A percentile compares a stretch with the other conserved stretches of the same genome.
Conservation (phyloP, 2,888 invertebrate genomes). For the Apotomis capreana region DNA sequence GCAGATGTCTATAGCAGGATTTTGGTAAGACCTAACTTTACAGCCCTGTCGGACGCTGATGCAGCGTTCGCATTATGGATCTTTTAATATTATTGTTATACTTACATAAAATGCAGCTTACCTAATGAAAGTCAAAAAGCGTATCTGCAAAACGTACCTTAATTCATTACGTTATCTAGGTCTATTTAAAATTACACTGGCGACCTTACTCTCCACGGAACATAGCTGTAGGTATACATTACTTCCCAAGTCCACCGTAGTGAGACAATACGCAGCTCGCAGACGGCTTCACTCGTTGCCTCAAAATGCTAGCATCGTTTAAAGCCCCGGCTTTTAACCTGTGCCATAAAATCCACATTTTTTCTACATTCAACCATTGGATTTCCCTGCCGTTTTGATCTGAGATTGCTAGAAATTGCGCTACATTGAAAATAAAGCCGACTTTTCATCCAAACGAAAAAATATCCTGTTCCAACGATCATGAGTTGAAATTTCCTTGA, state of each 20-base stretch:
- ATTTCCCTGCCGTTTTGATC: constrained; percentile 60
- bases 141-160: too few relatives aligned
- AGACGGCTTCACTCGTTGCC: constrained; percentile 13
- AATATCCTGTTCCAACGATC: background rate
- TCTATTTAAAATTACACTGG: too few relatives aligned
- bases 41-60: too few relatives aligned
- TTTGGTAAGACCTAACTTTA: too few relatives aligned
- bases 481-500: constrained; percentile 22
- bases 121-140: too few relatives aligned
- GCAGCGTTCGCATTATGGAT: too few relatives aligned
- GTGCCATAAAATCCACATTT: constrained; percentile 43
- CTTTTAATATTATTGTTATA: too few relatives aligned
- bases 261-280: constrained; percentile 14
- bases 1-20: too few relatives aligned
- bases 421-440: constrained; percentile 55
- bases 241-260: background rate
- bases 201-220: too few relatives aligned
- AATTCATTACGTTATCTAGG: too few relatives aligned
- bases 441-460: constrained; percentile 19
- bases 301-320: constrained; percentile 20
- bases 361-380: constrained; percentile 57
- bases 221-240: too few relatives aligned
- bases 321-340: constrained; percentile 40
- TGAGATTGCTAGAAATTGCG: constrained; percentile 64
- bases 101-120: too few relatives aligned